These are phyloP conservation scores for Pachyuromys duprasi DNA, from an alignment of 2,797 vertebrate genomes.

Conservation along the genomic window DNA sequence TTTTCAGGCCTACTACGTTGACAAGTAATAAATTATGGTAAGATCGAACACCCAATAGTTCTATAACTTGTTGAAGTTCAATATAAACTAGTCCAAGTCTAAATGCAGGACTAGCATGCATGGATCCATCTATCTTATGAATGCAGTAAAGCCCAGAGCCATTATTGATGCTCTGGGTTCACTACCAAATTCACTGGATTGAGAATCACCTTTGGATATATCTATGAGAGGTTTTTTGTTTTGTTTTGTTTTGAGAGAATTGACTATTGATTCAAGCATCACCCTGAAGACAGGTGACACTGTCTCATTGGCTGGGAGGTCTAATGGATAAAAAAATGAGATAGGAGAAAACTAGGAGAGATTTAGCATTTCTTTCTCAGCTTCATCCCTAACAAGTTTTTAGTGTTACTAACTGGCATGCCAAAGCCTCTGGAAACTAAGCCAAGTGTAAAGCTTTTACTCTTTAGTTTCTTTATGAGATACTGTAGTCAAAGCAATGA, in stretches of 20 bases:
- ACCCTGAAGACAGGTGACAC: not conserved
- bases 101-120: not conserved
- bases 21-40: conserved; percentile 50
- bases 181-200: not conserved
- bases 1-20: conserved; percentile 50
- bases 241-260: not conserved
- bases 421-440: not conserved
- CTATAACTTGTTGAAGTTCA: conserved; percentile 49
- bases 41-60: conserved; percentile 58
- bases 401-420: not conserved
- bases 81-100: not conserved
- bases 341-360: not conserved
- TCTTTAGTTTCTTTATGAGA: not conserved
- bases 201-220: not conserved
- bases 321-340: not conserved
- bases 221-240: not conserved
- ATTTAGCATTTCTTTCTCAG: not conserved
- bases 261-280: not conserved
- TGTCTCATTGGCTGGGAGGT: no score
- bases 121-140: not conserved
- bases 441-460: not conserved
- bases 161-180: not conserved
- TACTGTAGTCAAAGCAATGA: not conserved
- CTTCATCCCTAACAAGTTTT: not conserved
- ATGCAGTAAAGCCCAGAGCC: not conserved